Conservation (phyloP, 2,113 vertebrate genomes). For the Upupa epops region DNA sequence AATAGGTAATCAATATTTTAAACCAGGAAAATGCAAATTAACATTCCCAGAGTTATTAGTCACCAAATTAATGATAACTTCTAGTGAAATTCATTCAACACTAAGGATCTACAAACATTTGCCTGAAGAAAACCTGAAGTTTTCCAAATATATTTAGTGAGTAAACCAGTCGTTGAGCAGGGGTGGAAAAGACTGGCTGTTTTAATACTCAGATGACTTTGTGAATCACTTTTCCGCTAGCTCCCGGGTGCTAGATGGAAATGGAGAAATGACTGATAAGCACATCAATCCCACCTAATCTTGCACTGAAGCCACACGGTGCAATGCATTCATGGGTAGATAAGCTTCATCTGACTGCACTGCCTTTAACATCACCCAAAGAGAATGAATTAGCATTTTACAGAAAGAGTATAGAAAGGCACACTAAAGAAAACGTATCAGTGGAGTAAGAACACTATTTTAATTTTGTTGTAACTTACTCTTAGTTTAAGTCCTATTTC, state of each 20-base stretch:
- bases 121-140: not conserved
- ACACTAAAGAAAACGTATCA: not conserved
- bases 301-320: not conserved
- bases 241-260: not conserved
- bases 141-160: not conserved
- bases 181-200: not conserved
- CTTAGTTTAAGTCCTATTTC: not conserved
- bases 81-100: not conserved
- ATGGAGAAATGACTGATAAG: not conserved
- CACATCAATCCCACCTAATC: not conserved
- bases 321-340: not conserved
- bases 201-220: not conserved
- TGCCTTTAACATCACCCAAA: not conserved
- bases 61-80: not conserved
- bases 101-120: not conserved
- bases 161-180: not conserved
- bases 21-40: not conserved
- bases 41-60: not conserved
- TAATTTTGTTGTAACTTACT: not conserved
- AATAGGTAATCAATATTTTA: not conserved
- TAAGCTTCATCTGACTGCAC: not conserved
- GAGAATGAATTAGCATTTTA: slow-evolving; percentile 49
- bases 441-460: not conserved
- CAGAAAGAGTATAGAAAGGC: not conserved
- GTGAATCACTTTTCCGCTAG: not conserved